Conservation (phyloP, 2,888 invertebrate species). For the Drosophila prolongata region DNA sequence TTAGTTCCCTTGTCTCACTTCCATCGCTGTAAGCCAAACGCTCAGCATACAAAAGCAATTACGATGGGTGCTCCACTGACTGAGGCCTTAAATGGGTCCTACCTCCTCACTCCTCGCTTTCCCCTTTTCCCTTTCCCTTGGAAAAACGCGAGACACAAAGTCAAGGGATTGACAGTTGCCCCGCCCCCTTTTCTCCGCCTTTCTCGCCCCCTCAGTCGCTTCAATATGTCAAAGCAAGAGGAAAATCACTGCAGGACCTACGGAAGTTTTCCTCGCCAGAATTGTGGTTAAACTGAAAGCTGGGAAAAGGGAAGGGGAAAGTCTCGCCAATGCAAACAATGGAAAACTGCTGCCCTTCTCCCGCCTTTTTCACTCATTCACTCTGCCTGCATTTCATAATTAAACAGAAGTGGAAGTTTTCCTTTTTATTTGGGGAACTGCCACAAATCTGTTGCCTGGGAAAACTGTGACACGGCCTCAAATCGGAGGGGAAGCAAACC, state of each 20-base stretch:
- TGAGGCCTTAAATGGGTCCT: slow-evolving; percentile 17
- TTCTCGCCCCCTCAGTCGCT: slow-evolving; percentile 1
- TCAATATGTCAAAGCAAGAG: slow-evolving; percentile 34
- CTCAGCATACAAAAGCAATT: slow-evolving; percentile 59
- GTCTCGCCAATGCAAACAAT: slow-evolving; percentile 25
- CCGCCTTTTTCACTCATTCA: slow-evolving; percentile 15
- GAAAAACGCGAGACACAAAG: slow-evolving; percentile 22
- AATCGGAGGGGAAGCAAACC: slow-evolving; percentile 10
- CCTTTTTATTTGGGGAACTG: neutral
- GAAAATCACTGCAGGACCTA: slow-evolving; percentile 28
- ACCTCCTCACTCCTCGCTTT: neutral
- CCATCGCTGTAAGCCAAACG: slow-evolving; percentile 46
- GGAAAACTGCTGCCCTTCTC: neutral
- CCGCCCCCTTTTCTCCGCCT: slow-evolving; percentile 1
- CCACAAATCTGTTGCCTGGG: slow-evolving; percentile 6
- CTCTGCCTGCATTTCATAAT: slow-evolving; percentile 51
- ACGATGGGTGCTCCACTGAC: slow-evolving; percentile 39
- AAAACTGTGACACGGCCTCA: slow-evolving; percentile 50
- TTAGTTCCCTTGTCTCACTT: slow-evolving; percentile 37
- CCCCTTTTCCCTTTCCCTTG: neutral
- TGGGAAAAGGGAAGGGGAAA: neutral
- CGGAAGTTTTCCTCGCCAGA: slow-evolving; percentile 25
- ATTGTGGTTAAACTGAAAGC: slow-evolving; percentile 26
- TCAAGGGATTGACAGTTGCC: slow-evolving; percentile 37
- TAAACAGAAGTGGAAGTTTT: slow-evolving; percentile 29